Evolutionary conservation across 2,797 vertebrate species (phyloP), one percentile per base, ranked within the genome.

Genomic region (Cetoscarus ocellatus): DNA sequence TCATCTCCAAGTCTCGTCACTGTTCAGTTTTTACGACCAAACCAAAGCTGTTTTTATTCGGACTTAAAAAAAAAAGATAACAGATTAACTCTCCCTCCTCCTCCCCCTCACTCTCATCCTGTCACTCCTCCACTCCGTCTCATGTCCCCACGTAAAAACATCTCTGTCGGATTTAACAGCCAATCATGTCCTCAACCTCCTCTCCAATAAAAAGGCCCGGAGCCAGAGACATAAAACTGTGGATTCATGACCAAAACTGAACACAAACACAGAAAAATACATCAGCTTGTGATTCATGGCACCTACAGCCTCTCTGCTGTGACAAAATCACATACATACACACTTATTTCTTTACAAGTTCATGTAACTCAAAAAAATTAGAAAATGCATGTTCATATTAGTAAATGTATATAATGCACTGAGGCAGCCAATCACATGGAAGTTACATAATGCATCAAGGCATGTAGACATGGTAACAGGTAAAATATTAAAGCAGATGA

Each of bases 1-100:
- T 73, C 38, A 34, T 40, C 59, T 68, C 15, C 15, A 8, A 47
- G 48, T 40, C 57, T 44, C 6, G 8, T 53, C 19, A 40, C 35
- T 57, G 45, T 42, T 10, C 5, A 14, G 53, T 10, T 34, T 49
- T 54, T n/a, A 42, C 10, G 15, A 75, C 18, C 18, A 19, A 44
- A 18, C 49, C 10, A 10, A 48, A 17, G 38, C 27, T 12, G 11
- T 15, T 36, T 27, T 27, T 27, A 27, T 27, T 2, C 27, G 27
- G 27, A 27, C 35, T 27, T n/a, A n/a, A 19, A 62, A 48, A 12
- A 19, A 10, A 35, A 53, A 10, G 27, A 17, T 10, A 14, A 34
- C 5, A 0, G 18, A 61, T 48, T 34, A 39, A 49, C 27, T 53
- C 10, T 52, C 67, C 15, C 2, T 0, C 44, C 54, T 40, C 17